Percentiles rank a stretch among this genome's conserved stretches.
phyloP scores from a whole-genome alignment of 2,113 vertebrate genomes.

The Rana temporaria region DNA sequence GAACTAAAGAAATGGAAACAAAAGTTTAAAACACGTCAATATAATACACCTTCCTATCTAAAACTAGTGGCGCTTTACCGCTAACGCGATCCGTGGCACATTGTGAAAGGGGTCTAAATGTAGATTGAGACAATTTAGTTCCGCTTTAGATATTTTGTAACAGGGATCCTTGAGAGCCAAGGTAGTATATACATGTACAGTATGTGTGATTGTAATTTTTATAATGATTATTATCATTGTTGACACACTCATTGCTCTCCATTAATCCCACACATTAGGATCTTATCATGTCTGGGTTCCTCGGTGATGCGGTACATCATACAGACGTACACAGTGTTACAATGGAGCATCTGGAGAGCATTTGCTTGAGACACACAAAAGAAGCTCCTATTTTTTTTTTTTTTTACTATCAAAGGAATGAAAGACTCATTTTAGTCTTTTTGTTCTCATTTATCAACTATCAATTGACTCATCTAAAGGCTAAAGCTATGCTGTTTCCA shows the following conservation, averaged over 20 bases:
- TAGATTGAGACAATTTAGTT: no score
- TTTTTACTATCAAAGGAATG: conserved; percentile 23
- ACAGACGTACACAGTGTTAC: conserved; percentile 2
- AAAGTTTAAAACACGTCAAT: no score
- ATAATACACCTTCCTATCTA: no score
- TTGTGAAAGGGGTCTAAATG: no score
- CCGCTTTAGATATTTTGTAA: no score
- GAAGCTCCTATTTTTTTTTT: conserved; percentile 31
- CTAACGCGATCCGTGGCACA: no score
- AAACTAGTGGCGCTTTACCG: no score
- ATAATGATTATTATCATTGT: background rate
- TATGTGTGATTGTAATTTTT: conserved; percentile 2
- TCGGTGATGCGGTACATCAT: conserved; percentile 31
- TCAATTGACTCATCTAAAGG: conserved; percentile 42
- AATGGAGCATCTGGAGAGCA: conserved; percentile 45
- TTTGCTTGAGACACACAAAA: conserved; percentile 36
- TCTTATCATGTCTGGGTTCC: conserved; percentile 34
- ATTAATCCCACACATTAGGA: conserved; percentile 4
- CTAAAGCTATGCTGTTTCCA: conserved; percentile 12
- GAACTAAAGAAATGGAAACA: no score
- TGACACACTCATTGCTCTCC: background rate
- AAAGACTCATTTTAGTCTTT: conserved; percentile 5
- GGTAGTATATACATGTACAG: background rate
- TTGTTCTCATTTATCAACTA: conserved; percentile 37
- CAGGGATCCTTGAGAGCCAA: background rate